Conservation (phyloP, 2,113 vertebrate species). For the Sterrhoptilus dennistouni region DNA sequence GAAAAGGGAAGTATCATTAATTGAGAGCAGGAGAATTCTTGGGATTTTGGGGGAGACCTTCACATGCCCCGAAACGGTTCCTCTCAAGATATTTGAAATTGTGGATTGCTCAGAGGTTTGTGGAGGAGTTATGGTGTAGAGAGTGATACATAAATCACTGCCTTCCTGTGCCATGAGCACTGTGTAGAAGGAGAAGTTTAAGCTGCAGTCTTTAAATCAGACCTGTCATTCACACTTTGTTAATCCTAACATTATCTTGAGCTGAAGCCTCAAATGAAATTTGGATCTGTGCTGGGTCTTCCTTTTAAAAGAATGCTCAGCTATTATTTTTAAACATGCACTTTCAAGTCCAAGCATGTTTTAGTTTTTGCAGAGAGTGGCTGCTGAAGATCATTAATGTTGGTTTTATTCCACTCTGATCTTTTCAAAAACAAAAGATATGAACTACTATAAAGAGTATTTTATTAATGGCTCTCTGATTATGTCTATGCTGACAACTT, state of each 20-base stretch:
- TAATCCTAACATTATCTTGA: neutral
- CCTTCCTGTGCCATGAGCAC: neutral
- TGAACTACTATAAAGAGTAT: neutral
- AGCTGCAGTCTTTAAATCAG: neutral
- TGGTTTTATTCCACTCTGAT: neutral
- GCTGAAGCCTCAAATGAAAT: neutral
- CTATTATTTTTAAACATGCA: neutral
- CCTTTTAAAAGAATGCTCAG: neutral
- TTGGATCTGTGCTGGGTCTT: neutral
- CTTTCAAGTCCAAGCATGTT: neutral
- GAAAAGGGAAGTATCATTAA: fast-evolving
- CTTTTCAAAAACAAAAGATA: neutral
- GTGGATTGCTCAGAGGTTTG: neutral
- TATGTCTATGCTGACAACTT: neutral
- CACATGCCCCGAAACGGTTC: neutral
- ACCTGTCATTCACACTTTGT: neutral
- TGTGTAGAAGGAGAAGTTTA: neutral
- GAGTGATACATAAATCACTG: neutral
- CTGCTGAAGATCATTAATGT: neutral
- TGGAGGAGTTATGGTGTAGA: neutral
- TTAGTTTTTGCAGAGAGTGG: neutral
- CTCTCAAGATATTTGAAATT: fast-evolving
- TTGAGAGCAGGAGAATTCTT: neutral
- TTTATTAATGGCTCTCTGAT: neutral
- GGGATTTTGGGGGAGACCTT: neutral